Conservation (phyloP, 1,140 invertebrate species). For the Zophobas morio region DNA sequence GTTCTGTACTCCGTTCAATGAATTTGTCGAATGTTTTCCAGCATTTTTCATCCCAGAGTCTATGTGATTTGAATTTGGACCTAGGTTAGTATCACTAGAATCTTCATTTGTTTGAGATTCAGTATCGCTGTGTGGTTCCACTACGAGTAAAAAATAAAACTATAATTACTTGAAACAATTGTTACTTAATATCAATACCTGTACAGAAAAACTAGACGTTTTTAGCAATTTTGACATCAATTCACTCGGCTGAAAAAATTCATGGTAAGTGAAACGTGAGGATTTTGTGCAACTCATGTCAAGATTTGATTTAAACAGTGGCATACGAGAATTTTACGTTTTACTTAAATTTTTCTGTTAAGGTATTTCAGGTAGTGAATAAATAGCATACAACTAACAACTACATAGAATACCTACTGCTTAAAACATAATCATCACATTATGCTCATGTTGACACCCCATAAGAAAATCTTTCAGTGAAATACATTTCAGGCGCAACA, state of each 20-base stretch:
- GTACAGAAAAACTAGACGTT: conserved; percentile 45
- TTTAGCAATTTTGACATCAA: conserved; percentile 4
- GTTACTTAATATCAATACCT: conserved; percentile 37
- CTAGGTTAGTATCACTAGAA: conserved; percentile 81
- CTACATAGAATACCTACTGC: not conserved
- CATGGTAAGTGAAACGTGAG: not conserved
- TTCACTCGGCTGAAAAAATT: conserved; percentile 50
- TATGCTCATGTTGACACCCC: no score
- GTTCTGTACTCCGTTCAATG: conserved; percentile 71
- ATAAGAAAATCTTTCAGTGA: no score
- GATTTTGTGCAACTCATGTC: conserved; percentile 10
- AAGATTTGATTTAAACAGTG: conserved; percentile 1
- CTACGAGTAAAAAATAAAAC: conserved; percentile 69
- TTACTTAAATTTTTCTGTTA: conserved; percentile 51
- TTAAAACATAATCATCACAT: not conserved
- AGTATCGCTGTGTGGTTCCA: conserved; percentile 88
- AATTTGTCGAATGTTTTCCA: conserved; percentile 75
- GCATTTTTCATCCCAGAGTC: conserved; percentile 74
- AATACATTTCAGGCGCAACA: no score
- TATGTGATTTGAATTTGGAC: conserved; percentile 75
- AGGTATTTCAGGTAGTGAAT: conserved; percentile 32
- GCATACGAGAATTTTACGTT: not conserved
- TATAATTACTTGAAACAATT: conserved; percentile 16
- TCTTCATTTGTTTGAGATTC: conserved; percentile 89
- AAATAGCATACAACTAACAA: conserved; percentile 27